Conservation (phyloP, 2,888 invertebrate species). For the Scotopteryx bipunctaria region DNA sequence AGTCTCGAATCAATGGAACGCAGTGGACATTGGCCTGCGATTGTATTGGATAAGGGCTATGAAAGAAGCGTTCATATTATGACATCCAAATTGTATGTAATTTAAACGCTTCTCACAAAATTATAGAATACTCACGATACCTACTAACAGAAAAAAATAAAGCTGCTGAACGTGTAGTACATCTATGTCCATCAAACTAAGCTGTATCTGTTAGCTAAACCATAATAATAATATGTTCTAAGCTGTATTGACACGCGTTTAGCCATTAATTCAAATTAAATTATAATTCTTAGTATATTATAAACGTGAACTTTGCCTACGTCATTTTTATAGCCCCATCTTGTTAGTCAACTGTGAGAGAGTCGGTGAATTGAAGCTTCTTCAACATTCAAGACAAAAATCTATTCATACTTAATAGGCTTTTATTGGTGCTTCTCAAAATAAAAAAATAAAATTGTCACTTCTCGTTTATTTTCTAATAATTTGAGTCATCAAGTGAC, state of each 20-base stretch:
- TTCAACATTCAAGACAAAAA: constrained; percentile 41
- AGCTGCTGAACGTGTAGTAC: too few species aligned
- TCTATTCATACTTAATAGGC: constrained; percentile 45
- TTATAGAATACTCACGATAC: too few species aligned
- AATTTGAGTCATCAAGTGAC: constrained; percentile 22
- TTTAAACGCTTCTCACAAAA: too few species aligned
- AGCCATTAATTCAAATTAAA: too few species aligned
- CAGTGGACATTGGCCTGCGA: constrained; percentile 76
- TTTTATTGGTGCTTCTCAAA: constrained; percentile 43
- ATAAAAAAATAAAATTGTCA: constrained; percentile 35
- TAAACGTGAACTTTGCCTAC: constrained; percentile 13
- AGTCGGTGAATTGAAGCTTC: constrained; percentile 48
- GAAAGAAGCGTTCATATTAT: constrained; percentile 32
- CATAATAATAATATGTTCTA: too few species aligned
- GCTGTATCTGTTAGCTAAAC: too few species aligned
- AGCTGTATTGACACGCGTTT: too few species aligned
- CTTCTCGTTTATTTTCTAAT: constrained; percentile 28
- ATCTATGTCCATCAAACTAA: too few species aligned
- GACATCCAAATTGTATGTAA: neutral
- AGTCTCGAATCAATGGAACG: constrained; percentile 74
- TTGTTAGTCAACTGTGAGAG: constrained; percentile 45
- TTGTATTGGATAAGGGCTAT: constrained; percentile 56
- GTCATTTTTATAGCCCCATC: constrained; percentile 42
- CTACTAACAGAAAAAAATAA: too few species aligned
- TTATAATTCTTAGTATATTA: too few species aligned